These are phyloP conservation scores for Phrixothrix hirtus DNA, from an alignment of 2,888 invertebrate species.

Conservation along the genomic window DNA sequence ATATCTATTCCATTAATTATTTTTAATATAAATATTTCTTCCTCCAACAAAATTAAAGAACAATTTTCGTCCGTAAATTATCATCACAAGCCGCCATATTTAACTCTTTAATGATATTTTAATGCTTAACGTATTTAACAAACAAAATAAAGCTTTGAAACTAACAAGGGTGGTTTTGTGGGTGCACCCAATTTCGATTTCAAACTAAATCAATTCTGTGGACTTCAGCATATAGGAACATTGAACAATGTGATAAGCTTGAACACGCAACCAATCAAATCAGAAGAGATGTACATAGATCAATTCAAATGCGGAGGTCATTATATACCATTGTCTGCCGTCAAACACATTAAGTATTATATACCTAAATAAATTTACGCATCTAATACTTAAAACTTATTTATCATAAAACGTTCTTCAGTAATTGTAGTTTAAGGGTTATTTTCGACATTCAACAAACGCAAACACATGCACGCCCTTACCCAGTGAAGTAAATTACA, in stretches of 20 bases:
- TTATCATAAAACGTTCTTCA: neutral
- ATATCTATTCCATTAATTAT: too few relatives aligned
- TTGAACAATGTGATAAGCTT: conserved; percentile 10
- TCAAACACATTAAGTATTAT: too few relatives aligned
- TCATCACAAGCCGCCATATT: too few relatives aligned
- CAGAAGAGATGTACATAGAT: neutral
- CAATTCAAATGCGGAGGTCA: too few relatives aligned
- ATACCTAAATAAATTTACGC: too few relatives aligned
- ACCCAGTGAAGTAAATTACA: conserved; percentile 45
- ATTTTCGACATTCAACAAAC: conserved; percentile 37
- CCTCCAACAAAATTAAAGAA: too few relatives aligned
- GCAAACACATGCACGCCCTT: conserved; percentile 41
- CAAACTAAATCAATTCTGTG: conserved; percentile 8
- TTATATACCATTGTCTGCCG: too few relatives aligned
- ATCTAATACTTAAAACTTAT: neutral
- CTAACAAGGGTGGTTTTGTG: conserved; percentile 3
- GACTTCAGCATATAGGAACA: neutral
- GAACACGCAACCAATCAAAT: conserved; percentile 12
- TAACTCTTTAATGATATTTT: too few relatives aligned
- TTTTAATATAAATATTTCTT: too few relatives aligned
- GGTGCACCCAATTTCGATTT: neutral
- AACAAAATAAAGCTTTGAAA: too few relatives aligned
- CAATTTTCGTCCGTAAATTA: too few relatives aligned
- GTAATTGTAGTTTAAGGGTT: conserved; percentile 29
- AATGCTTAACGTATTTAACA: too few relatives aligned